phyloP scores from a whole-genome alignment of 2,797 vertebrate genomes.

The Huso huso region DNA sequence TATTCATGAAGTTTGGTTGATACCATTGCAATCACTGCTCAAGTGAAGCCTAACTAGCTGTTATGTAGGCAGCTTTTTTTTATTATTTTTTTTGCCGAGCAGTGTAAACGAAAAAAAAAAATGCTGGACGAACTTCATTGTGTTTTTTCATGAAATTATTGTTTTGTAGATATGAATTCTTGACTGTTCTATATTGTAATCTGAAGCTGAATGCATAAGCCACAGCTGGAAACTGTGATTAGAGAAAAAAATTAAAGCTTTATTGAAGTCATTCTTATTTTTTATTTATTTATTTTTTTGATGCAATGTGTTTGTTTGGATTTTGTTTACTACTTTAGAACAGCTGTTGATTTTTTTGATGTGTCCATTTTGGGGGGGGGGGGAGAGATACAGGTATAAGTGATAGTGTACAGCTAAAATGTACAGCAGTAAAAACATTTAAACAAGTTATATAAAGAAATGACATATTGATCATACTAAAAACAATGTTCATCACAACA shows the following conservation, averaged over 20 bases:
- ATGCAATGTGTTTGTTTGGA: conserved; percentile 31
- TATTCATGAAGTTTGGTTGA: conserved; percentile 62
- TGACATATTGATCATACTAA: no score
- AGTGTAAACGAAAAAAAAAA: conserved; percentile 42
- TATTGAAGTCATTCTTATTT: conserved; percentile 49
- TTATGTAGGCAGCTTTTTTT: conserved; percentile 31
- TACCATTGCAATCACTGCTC: conserved; percentile 52
- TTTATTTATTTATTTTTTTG: conserved; percentile 34
- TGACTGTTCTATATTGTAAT: conserved; percentile 45
- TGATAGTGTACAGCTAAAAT: no score
- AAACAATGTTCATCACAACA: no score
- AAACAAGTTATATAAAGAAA: no score
- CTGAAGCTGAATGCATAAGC: conserved; percentile 33
- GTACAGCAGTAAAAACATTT: no score
- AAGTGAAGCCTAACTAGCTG: conserved; percentile 52
- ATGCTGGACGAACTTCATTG: conserved; percentile 57
- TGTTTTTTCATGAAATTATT: conserved; percentile 16
- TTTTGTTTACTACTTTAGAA: not conserved
- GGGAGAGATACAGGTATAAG: no score
- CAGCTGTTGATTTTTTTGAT: no score
- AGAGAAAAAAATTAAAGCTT: conserved; percentile 47
- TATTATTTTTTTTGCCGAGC: conserved; percentile 32
- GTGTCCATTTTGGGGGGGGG: no score
- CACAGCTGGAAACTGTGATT: conserved; percentile 54
- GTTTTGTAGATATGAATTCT: conserved; percentile 48